A percentile compares a stretch with the other conserved stretches of the same genome.
These are phyloP conservation scores for Orthosia incerta DNA, from an alignment of 2,888 invertebrate genomes.

Conservation along the genomic window DNA sequence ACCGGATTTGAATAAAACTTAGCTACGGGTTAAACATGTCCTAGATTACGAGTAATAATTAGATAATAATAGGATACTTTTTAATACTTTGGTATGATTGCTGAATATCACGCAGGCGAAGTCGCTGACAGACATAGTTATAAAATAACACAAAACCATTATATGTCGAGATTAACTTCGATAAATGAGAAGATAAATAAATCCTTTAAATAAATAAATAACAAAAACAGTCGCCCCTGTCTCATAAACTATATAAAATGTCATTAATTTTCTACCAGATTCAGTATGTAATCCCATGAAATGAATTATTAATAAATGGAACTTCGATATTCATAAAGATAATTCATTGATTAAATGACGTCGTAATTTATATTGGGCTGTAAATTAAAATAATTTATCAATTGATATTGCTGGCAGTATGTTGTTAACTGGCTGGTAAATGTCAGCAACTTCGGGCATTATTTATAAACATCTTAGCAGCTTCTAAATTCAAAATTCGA, in stretches of 20 bases:
- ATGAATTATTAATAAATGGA: no score
- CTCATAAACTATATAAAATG: constrained; percentile 41
- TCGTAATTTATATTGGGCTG: constrained; percentile 22
- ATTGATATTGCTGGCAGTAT: constrained; percentile 26
- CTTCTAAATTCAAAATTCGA: no score
- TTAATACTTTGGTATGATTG: no score
- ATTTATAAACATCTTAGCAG: no score
- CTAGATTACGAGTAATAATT: no score
- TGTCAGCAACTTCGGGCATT: no score
- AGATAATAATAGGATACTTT: no score
- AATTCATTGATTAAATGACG: constrained; percentile 44
- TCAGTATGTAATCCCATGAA: constrained; percentile 34
- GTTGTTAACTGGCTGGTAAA: neutral
- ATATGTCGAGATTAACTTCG: neutral
- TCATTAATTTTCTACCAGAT: constrained; percentile 33
- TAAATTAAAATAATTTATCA: constrained; percentile 29
- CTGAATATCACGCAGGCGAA: no score
- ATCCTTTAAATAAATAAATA: neutral
- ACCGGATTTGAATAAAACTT: no score
- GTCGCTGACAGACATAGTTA: no score
- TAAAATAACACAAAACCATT: constrained; percentile 9
- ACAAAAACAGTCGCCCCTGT: constrained; percentile 15
- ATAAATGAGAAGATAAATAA: constrained; percentile 7
- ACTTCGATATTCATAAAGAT: constrained; percentile 39
- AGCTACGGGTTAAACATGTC: no score